Evolutionary conservation across 2,113 vertebrate species (phyloP).

Genomic region (Notarius lentiginosus): DNA sequence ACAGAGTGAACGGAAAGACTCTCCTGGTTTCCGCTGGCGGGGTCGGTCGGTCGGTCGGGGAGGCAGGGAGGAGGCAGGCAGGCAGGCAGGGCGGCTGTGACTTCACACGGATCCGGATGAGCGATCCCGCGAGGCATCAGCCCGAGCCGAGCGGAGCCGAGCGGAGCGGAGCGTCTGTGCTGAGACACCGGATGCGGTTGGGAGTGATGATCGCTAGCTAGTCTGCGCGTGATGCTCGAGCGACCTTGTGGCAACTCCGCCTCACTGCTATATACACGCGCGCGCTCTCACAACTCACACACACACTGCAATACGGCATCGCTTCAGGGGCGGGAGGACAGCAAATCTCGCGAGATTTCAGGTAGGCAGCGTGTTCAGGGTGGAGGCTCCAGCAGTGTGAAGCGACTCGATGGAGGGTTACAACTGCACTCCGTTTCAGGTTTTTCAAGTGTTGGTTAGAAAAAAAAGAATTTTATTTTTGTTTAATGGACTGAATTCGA

Average conservation of each 20-base stretch:
- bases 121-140: background rate
- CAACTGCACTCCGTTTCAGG: too few species aligned
- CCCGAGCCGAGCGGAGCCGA: background rate
- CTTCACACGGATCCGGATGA: constrained; percentile 3
- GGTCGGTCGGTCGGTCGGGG: too few species aligned
- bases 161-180: background rate
- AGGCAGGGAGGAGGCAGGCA: background rate
- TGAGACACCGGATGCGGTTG: background rate
- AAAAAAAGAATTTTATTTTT: too few species aligned
- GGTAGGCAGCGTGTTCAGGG: constrained; percentile 40
- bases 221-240: constrained; percentile 62
- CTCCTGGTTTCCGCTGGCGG: background rate
- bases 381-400: constrained; percentile 16
- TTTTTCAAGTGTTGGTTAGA: too few species aligned
- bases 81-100: constrained; percentile 28
- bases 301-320: constrained; percentile 68
- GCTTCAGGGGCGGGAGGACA: constrained; percentile 60
- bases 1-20: background rate
- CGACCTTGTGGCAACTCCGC: constrained; percentile 74
- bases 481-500: too few species aligned
- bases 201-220: background rate
- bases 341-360: constrained; percentile 67
- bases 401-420: too few species aligned
- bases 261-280: constrained; percentile 69
- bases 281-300: constrained; percentile 48